A percentile compares a stretch with the other conserved stretches of the same genome.
phyloP scores from a whole-genome alignment of 2,888 invertebrate genomes.

The Proisotoma minuta region DNA sequence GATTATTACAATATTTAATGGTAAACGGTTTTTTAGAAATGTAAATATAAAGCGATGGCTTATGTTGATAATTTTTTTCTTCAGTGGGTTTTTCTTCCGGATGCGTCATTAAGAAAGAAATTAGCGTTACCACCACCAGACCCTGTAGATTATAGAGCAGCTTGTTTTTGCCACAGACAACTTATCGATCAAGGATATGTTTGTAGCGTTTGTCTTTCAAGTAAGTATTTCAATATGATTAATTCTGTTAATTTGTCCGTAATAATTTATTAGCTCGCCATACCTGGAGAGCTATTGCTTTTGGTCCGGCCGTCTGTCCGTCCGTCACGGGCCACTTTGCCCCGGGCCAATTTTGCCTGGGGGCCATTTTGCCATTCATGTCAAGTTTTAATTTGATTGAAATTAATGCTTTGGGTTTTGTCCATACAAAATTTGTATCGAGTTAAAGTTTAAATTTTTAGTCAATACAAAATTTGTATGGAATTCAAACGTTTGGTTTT shows the following conservation, averaged over 20 bases:
- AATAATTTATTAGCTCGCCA: too few relatives aligned
- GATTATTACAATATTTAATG: constrained; percentile 77
- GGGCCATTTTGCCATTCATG: not conserved
- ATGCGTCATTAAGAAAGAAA: constrained; percentile 70
- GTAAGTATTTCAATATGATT: constrained; percentile 57
- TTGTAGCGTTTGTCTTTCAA: constrained; percentile 94
- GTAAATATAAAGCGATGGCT: too few relatives aligned
- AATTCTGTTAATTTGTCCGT: not conserved
- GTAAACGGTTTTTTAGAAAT: constrained; percentile 54
- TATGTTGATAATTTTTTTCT: constrained; percentile 40
- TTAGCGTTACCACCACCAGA: constrained; percentile 82
- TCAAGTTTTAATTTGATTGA: too few relatives aligned
- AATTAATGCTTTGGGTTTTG: too few relatives aligned
- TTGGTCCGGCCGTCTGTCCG: too few relatives aligned
- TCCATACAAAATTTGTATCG: too few relatives aligned
- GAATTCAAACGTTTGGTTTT: too few relatives aligned
- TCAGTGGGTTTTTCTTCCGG: constrained; percentile 90
- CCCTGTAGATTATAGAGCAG: constrained; percentile 92
- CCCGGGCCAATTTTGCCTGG: not conserved
- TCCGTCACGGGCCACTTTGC: too few relatives aligned
- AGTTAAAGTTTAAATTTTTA: too few relatives aligned
- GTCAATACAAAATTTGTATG: too few relatives aligned
- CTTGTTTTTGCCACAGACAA: constrained; percentile 95
- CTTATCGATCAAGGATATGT: constrained; percentile 94
- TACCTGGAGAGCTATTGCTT: too few relatives aligned